These are phyloP conservation scores for Biston stratarius DNA, from an alignment of 2,888 invertebrate genomes.

Conservation along the genomic window DNA sequence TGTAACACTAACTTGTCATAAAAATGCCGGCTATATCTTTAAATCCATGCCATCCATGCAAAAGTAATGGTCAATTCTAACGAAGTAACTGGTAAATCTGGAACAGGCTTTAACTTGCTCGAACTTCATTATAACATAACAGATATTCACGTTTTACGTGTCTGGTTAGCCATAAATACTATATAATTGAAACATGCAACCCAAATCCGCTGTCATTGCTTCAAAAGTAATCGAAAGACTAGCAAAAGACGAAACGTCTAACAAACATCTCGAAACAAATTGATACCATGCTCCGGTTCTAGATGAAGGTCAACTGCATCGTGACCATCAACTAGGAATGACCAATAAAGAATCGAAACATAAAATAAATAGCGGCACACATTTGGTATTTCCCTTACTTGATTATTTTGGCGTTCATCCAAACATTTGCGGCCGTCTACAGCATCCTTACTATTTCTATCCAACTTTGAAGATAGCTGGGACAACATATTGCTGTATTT, in stretches of 20 bases:
- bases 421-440: conserved; percentile 62
- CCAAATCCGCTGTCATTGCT: too few species aligned
- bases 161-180: too few species aligned
- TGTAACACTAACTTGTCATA: too few species aligned
- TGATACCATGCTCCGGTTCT: conserved; percentile 57
- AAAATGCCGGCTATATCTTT: too few species aligned
- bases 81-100: too few species aligned
- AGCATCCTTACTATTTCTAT: conserved; percentile 56
- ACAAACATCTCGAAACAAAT: conserved; percentile 46
- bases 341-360: conserved; percentile 66
- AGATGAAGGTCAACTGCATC: conserved; percentile 67
- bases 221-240: neutral
- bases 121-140: too few species aligned
- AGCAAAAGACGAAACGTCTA: conserved; percentile 31
- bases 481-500: conserved; percentile 57
- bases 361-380: conserved; percentile 68
- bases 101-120: too few species aligned
- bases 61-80: too few species aligned
- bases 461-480: conserved; percentile 58
- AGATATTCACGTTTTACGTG: too few species aligned
- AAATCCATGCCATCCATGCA: too few species aligned
- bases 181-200: too few species aligned
- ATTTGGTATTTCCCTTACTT: conserved; percentile 66
- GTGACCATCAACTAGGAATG: conserved; percentile 58
- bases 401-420: conserved; percentile 79